phyloP scores from a whole-genome alignment of 2,888 invertebrate species.

The Calameuta idolon region DNA sequence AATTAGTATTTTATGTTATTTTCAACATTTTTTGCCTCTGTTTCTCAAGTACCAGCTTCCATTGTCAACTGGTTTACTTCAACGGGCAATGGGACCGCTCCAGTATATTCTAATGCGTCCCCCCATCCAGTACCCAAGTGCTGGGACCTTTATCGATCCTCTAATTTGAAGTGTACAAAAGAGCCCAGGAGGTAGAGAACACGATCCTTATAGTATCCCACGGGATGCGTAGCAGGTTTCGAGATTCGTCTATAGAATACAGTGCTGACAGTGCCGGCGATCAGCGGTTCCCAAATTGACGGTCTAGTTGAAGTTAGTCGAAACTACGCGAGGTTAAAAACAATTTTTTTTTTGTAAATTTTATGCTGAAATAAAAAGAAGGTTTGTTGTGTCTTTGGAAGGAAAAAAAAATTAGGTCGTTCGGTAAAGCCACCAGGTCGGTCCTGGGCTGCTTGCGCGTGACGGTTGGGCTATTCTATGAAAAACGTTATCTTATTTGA shows the following conservation, averaged over 20 bases:
- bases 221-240: slow-evolving; percentile 10
- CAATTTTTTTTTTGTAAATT: not conserved
- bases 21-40: not conserved
- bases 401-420: not conserved
- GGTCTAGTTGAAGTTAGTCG: not conserved
- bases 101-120: not conserved
- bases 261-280: not conserved
- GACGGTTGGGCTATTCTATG: not conserved
- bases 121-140: not conserved
- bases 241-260: slow-evolving; percentile 13
- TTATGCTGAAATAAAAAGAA: not conserved
- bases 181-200: not conserved
- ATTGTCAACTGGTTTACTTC: not conserved
- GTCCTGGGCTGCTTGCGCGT: not conserved
- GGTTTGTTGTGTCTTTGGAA: too few relatives aligned
- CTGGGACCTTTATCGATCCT: not conserved
- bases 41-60: not conserved
- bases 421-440: not conserved
- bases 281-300: not conserved
- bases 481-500: not conserved
- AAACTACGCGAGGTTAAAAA: not conserved
- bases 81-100: not conserved
- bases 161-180: not conserved
- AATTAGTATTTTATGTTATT: not conserved
- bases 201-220: not conserved